Evolutionary conservation across 2,113 vertebrate genomes (phyloP).

Genomic region (Ptilorrhoa leucosticta): DNA sequence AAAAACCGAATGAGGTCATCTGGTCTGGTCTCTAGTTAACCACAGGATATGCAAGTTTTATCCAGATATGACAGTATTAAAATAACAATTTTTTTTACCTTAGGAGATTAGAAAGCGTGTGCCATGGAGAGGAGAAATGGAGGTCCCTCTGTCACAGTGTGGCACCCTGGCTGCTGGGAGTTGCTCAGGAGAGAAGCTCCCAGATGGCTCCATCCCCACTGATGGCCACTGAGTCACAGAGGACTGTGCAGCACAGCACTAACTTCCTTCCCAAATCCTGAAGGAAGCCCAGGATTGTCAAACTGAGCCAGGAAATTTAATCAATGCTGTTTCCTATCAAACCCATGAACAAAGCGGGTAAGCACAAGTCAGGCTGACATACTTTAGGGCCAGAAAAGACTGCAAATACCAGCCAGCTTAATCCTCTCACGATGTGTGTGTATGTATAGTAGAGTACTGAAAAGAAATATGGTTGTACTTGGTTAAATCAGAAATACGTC

Average conservation of each 20-base stretch:
- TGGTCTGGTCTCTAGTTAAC: background rate
- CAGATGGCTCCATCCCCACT: rapidly evolving
- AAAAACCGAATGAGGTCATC: background rate
- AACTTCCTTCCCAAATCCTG: background rate
- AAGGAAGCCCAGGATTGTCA: background rate
- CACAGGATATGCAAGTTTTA: background rate
- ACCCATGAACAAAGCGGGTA: background rate
- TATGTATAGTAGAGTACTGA: background rate
- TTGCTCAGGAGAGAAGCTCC: background rate
- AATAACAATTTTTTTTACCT: background rate
- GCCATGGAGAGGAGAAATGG: background rate
- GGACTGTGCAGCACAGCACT: rapidly evolving
- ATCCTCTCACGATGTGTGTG: background rate
- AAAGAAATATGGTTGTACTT: background rate
- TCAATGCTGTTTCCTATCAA: background rate
- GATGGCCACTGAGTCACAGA: background rate
- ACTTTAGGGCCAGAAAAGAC: background rate
- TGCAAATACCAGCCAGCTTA: background rate
- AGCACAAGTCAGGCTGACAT: background rate
- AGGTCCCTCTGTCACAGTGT: background rate
- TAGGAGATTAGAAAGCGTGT: background rate
- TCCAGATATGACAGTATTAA: background rate
- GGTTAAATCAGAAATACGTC: background rate
- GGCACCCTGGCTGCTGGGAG: background rate
- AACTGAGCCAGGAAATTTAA: background rate